Evolutionary conservation across 1,140 invertebrate genomes (phyloP), one percentile per base, ranked within the genome.

Genomic region (Nomia melanderi): DNA sequence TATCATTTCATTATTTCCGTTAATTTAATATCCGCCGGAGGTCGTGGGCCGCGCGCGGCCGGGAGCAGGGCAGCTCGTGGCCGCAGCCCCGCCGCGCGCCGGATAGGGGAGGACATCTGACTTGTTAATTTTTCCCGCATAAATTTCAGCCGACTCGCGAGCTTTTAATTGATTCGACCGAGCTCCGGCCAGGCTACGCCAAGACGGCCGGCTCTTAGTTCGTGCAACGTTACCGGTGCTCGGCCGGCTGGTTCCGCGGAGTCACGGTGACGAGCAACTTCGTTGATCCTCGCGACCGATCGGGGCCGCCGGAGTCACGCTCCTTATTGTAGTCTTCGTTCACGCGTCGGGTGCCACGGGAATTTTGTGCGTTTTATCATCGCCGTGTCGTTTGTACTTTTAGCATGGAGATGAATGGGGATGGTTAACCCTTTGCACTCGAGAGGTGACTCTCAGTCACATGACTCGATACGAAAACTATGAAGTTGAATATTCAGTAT

Each of bases 71-170:
- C 9, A 4, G 12, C 14, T 20, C 14, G 3, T 4, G 41, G 41
- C 12, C 41, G 41, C 20, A 5, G 41, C 14, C 5, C 54, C 56
- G 25, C 2, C n/a, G 59, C 14, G 33, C 20, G 31, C 17, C n/a
- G 11, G 31, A 65, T 67, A 66, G 50, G 27, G 27, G 69, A 63
- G 76, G 83, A 89, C 84, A 92, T 92, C 91, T 90, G 90, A 91
- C 91, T 92, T 92, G 91, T 91, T 92, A 91, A 92, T 92, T 91
- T 91, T 90, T 89, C 86, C 87, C 78, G 90, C 90, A 92, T 90
- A 91, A 92, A 91, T 92, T 91, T 88, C 69, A 79, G 81, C 79
- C 84, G 79, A 73, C 81, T 85, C 82, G 83, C 77, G 69, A 82
- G 83, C 77, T 90, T 91, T 90, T 91, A 91, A 92, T 91, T 91